Conservation (phyloP, 2,797 vertebrate species). For the Arctocebus calabarensis region DNA sequence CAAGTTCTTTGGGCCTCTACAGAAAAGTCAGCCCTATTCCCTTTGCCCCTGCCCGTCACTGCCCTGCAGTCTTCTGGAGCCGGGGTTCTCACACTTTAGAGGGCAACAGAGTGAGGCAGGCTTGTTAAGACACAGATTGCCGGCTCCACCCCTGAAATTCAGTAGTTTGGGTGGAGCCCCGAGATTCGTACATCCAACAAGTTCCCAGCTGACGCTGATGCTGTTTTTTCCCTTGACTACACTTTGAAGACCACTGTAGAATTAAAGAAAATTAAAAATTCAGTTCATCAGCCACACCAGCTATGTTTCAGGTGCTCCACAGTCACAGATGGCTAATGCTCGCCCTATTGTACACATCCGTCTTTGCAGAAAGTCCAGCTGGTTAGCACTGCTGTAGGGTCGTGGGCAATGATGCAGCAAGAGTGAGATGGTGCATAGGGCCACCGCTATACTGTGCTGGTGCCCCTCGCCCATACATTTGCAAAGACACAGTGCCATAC, state of each 20-base stretch:
- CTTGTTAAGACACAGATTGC: slow-evolving; percentile 49
- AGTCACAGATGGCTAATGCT: neutral
- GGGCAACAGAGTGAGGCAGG: neutral
- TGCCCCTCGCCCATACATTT: neutral
- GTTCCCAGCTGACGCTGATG: neutral
- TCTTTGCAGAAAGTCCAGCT: neutral
- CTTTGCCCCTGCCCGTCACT: neutral
- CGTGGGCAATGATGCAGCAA: fast-evolving
- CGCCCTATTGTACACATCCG: neutral
- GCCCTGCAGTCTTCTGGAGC: neutral
- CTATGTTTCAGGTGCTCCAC: neutral
- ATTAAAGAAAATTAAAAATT: neutral
- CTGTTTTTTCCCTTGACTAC: neutral
- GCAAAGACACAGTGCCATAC: neutral
- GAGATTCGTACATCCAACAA: neutral
- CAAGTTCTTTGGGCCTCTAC: neutral
- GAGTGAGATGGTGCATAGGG: neutral
- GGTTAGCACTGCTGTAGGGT: neutral
- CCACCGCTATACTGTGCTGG: neutral
- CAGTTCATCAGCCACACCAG: neutral
- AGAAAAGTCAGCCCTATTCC: neutral
- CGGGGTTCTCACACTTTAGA: slow-evolving; percentile 37
- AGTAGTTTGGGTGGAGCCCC: neutral
- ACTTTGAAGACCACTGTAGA: neutral
- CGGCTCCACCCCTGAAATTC: slow-evolving; percentile 6